Percentiles rank a stretch among this genome's conserved stretches.
Conservation (phyloP, 2,888 invertebrate species). For the Auanema sp. region DNA sequence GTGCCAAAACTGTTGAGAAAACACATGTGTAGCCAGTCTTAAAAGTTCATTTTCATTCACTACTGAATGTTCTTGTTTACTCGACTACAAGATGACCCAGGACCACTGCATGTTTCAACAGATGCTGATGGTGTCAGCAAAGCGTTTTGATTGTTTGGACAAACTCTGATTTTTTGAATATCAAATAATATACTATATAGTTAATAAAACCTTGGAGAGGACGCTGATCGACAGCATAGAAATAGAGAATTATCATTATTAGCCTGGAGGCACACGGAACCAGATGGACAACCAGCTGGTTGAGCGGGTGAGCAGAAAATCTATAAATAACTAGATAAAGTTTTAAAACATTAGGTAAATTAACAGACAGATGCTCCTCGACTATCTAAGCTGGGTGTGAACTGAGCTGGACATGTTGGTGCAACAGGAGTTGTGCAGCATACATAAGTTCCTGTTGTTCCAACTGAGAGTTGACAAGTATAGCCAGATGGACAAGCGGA, state of each 20-base stretch:
- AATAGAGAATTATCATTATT: slow-evolving; percentile 26
- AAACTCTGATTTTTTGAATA: slow-evolving; percentile 45
- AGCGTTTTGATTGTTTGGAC: slow-evolving; percentile 55
- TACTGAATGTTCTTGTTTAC: slow-evolving; percentile 19
- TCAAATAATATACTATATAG: slow-evolving; percentile 3
- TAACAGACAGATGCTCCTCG: slow-evolving; percentile 34
- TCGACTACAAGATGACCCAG: slow-evolving; percentile 47
- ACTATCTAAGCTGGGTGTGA: slow-evolving; percentile 36
- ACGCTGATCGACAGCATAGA: slow-evolving; percentile 45
- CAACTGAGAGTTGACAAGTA: slow-evolving; percentile 36
- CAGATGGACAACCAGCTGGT: slow-evolving; percentile 22
- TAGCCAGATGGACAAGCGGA: slow-evolving; percentile 41
- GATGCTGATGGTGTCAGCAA: slow-evolving; percentile 46
- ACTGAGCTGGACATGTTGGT: slow-evolving; percentile 51
- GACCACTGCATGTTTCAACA: slow-evolving; percentile 52
- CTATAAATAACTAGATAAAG: slow-evolving; percentile 9
- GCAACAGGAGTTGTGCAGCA: slow-evolving; percentile 45
- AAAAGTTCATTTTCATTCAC: slow-evolving; percentile 8
- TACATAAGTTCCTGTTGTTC: slow-evolving; percentile 30
- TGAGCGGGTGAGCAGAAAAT: slow-evolving; percentile 21
- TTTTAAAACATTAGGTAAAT: neutral
- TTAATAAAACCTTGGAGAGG: neutral
- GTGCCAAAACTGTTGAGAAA: slow-evolving; percentile 44
- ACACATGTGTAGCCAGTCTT: slow-evolving; percentile 55
- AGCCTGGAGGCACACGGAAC: slow-evolving; percentile 23